These are phyloP conservation scores for Drosophila rubida DNA, from an alignment of 2,888 invertebrate species.

Conservation along the genomic window DNA sequence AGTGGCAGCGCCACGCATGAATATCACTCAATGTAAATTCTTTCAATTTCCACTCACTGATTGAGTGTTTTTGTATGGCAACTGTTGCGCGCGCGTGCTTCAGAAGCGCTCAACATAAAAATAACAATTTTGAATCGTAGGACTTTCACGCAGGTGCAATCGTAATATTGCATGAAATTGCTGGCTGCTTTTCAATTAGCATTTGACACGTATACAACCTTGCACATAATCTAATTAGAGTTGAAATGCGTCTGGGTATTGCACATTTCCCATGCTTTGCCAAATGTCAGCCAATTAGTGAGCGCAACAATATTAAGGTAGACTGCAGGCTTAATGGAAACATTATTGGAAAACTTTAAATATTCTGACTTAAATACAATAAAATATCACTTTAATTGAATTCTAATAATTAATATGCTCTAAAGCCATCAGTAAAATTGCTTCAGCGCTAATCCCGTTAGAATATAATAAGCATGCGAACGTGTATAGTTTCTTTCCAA, in stretches of 20 bases:
- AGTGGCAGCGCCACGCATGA: background rate
- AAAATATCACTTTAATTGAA: too few species aligned
- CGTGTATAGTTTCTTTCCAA: background rate
- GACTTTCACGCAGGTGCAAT: background rate
- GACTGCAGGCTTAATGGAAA: background rate
- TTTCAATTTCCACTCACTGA: constrained; percentile 29
- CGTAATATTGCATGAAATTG: background rate
- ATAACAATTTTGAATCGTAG: background rate
- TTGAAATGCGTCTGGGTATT: background rate
- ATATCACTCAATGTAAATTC: constrained; percentile 3
- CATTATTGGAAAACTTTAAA: too few species aligned
- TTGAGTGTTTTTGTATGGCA: constrained; percentile 24
- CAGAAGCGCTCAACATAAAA: background rate
- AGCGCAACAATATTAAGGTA: background rate
- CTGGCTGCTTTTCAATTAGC: background rate
- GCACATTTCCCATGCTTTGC: background rate
- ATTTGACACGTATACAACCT: background rate
- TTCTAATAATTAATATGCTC: too few species aligned
- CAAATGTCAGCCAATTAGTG: background rate
- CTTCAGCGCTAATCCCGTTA: too few species aligned
- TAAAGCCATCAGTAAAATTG: too few species aligned
- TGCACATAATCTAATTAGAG: background rate
- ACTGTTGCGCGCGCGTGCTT: constrained; percentile 17
- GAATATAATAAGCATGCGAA: too few species aligned
- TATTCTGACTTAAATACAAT: too few species aligned